Conservation (phyloP, 2,888 invertebrate genomes). For the Oxytorus armatus region DNA sequence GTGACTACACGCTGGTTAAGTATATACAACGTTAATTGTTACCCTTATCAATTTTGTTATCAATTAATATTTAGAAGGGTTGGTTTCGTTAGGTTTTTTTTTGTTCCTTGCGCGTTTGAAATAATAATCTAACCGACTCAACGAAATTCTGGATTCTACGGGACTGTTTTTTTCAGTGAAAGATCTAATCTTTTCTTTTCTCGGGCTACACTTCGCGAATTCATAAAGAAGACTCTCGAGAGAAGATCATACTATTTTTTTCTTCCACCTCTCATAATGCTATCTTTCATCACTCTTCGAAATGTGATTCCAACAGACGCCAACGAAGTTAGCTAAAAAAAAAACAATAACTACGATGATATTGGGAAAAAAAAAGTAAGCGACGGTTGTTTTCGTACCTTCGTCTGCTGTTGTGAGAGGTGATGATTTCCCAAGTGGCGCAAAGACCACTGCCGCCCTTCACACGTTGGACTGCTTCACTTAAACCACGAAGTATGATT, state of each 20-base stretch:
- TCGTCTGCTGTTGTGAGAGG: conserved; percentile 70
- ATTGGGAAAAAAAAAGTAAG: conserved; percentile 25
- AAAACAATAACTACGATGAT: conserved; percentile 17
- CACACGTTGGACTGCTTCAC: conserved; percentile 65
- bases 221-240: neutral
- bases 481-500: conserved; percentile 77
- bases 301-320: conserved; percentile 47
- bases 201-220: neutral
- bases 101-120: neutral
- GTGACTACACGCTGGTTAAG: too few relatives aligned
- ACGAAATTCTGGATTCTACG: too few relatives aligned
- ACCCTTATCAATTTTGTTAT: too few relatives aligned
- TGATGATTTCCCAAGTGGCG: conserved; percentile 82
- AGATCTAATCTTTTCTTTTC: too few relatives aligned
- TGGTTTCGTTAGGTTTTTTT: too few relatives aligned
- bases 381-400: conserved; percentile 26
- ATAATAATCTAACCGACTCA: too few relatives aligned
- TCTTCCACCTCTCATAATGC: neutral
- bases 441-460: conserved; percentile 50
- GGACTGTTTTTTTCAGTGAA: too few relatives aligned
- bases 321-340: conserved; percentile 13
- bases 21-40: too few relatives aligned
- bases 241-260: conserved; percentile 3
- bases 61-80: too few relatives aligned
- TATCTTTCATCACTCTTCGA: neutral